Evolutionary conservation across 2,888 invertebrate species (phyloP).

Genomic region (Heliconius ismenius): DNA sequence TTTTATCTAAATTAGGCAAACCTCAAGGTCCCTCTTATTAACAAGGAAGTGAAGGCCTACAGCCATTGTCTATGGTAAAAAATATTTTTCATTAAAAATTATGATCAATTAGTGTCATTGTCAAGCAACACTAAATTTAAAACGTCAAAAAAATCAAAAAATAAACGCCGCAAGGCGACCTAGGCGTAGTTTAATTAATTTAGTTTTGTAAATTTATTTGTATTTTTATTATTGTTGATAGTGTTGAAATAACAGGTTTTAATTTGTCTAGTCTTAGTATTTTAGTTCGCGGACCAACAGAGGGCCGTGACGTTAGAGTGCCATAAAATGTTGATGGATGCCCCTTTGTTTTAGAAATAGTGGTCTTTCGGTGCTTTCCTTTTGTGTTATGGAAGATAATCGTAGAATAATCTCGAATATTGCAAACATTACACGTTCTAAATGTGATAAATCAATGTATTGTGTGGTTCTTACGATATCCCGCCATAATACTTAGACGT

Average conservation of each 20-base stretch:
- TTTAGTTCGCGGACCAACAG: constrained; percentile 61
- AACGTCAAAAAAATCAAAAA: constrained; percentile 73
- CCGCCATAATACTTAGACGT: constrained; percentile 42
- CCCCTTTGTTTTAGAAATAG: constrained; percentile 70
- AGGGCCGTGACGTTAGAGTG: constrained; percentile 66
- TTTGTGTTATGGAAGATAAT: constrained; percentile 26
- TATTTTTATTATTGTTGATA: constrained; percentile 66
- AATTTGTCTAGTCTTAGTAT: constrained; percentile 72
- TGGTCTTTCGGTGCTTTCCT: constrained; percentile 54
- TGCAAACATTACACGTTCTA: background rate
- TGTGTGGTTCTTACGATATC: constrained; percentile 30
- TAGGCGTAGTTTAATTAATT: constrained; percentile 58
- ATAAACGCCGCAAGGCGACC: constrained; percentile 64
- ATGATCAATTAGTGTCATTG: constrained; percentile 75
- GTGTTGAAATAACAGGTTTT: constrained; percentile 60
- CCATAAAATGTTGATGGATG: constrained; percentile 72
- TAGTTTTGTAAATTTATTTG: constrained; percentile 77
- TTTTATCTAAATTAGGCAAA: constrained; percentile 10
- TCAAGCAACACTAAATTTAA: constrained; percentile 77
- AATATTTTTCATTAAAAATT: constrained; percentile 59
- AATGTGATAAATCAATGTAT: constrained; percentile 24
- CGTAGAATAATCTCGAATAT: constrained; percentile 10
- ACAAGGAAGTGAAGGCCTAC: constrained; percentile 28
- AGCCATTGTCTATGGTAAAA: constrained; percentile 53
- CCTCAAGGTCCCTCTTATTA: constrained; percentile 14